A percentile compares a stretch with the other conserved stretches of the same genome.
These are phyloP conservation scores for Grus americana DNA, from an alignment of 2,113 vertebrate species.

Conservation along the genomic window DNA sequence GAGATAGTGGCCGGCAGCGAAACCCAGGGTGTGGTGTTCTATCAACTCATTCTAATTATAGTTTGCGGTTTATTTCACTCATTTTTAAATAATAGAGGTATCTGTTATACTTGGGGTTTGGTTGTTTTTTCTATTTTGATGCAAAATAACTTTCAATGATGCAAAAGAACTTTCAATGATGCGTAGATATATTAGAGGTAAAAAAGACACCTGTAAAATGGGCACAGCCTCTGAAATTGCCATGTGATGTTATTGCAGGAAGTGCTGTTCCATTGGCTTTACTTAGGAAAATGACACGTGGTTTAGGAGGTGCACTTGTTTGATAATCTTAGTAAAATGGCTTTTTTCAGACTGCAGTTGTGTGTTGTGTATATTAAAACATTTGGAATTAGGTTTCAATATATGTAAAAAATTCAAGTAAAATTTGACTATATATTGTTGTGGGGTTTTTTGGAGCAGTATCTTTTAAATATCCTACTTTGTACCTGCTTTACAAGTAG, in stretches of 20 bases:
- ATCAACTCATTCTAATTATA: background rate
- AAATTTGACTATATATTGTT: background rate
- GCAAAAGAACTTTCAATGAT: background rate
- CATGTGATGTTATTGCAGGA: background rate
- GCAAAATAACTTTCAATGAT: background rate
- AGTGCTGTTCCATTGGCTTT: background rate
- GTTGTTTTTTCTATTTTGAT: background rate
- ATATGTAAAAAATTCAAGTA: background rate
- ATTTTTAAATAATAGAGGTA: background rate
- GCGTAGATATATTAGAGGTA: background rate
- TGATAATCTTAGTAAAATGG: background rate
- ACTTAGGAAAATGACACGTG: background rate
- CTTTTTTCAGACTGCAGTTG: background rate
- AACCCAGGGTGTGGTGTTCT: background rate
- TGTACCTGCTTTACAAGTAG: slow-evolving; percentile 28
- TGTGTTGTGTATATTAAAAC: background rate
- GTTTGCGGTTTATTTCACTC: background rate
- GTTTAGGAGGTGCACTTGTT: background rate
- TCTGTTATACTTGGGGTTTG: background rate
- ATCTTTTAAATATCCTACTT: slow-evolving; percentile 8
- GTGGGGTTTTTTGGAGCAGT: background rate
- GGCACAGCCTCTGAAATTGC: background rate
- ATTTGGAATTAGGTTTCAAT: slow-evolving; percentile 15
- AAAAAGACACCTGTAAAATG: background rate
- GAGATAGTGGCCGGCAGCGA: background rate